Conservation (phyloP, 2,888 invertebrate species). For the Mactromeris polynyma region DNA sequence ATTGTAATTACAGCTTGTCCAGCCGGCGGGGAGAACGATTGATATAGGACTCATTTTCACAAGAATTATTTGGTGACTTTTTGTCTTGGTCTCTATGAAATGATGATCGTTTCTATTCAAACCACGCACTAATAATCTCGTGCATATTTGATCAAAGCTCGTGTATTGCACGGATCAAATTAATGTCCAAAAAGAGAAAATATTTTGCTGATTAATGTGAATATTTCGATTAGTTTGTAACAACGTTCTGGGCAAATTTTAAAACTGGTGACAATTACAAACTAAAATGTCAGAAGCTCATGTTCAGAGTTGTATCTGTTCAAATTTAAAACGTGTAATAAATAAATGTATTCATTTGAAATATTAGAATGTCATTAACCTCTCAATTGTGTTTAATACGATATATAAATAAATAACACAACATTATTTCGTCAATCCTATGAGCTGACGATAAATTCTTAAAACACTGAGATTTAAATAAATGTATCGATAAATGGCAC, state of each 20-base stretch:
- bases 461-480: no score
- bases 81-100: neutral
- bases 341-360: neutral
- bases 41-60: conserved; percentile 17
- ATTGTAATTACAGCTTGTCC: conserved; percentile 35
- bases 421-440: no score
- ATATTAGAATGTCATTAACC: neutral
- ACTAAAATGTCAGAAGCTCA: neutral
- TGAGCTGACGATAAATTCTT: no score
- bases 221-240: neutral
- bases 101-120: neutral
- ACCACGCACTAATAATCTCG: neutral
- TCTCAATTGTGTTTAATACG: neutral
- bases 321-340: neutral
- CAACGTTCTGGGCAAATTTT: neutral
- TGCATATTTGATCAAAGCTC: conserved; percentile 18
- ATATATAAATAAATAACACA: no score
- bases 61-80: conserved; percentile 1
- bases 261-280: neutral
- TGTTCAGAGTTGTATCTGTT: neutral
- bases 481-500: no score
- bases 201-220: conserved; percentile 3
- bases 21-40: conserved; percentile 11
- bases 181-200: conserved; percentile 3
- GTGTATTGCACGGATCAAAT: conserved; percentile 15